Base-by-base conservation (phyloP, 2,113 vertebrate genomes). In the Ageneiosus marmoratus region DNA sequence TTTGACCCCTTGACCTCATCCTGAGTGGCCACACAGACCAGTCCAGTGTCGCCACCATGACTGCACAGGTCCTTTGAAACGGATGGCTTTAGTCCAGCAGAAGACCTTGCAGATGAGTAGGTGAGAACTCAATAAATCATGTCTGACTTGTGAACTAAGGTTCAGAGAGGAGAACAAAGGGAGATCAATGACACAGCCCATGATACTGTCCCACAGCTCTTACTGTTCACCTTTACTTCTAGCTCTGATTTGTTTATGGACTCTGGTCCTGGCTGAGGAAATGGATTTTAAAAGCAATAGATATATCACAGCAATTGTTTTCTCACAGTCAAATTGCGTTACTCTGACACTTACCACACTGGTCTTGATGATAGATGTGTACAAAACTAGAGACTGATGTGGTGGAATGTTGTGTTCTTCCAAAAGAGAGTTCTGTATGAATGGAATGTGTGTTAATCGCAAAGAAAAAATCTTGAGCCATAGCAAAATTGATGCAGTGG, bases 371-470 rank as follows among this genome's bases (percentile, higher is more conserved):
- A 85, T 41, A 85, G n/a, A 72, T 82, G 32, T 70, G 50, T 60
- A 60, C 44, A 60, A 41, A 44, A 48, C 51, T 70, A 73, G 22
- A 46, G 65, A 51, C 7, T 22, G 51, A 72, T 34, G 63, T 65
- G 16, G 22, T 74, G 50, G 74, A 83, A 58, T 78, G 51, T 9
- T 41, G 27, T 34, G 46, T 78, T 86, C 80, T 84, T 82, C 83
- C 72, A 89, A 85, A 41, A 79, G 48, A 48, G 56, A 55, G 51
- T 58, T 76, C 78, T 84, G 22, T 75, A 86, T 65, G 60, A 65
- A 32, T 83, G 81, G 78, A 89, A 87, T 96, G 94, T 92, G 91
- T 92, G 87, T 90, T 91, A 93, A 91, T 93, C 93, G 94, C 10
- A 55, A 56, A 70, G 4, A 67, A 22, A 67, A 22, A 58, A 79